Percentiles rank a stretch among this genome's conserved stretches.
Conservation (phyloP, 2,113 vertebrate genomes). For the Sebastes schlegelii region DNA sequence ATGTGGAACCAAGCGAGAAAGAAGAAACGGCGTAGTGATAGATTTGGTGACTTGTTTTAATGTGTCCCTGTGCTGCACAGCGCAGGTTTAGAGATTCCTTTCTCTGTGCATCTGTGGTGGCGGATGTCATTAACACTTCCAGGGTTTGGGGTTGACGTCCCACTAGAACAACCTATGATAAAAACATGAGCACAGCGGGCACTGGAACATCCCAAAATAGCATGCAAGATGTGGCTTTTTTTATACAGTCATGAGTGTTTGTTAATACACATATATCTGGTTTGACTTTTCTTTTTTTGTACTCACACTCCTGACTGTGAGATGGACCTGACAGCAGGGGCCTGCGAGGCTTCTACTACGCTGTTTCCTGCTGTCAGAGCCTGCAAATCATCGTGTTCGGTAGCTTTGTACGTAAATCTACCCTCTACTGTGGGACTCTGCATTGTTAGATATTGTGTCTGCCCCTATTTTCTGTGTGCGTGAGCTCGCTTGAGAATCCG, state of each 20-base stretch:
- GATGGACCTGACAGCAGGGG: neutral
- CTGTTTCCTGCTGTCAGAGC: slow-evolving; percentile 20
- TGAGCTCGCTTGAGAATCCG: slow-evolving; percentile 21
- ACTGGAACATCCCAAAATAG: neutral
- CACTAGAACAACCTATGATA: neutral
- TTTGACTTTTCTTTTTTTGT: neutral
- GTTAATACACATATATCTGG: neutral
- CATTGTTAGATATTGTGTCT: slow-evolving; percentile 4
- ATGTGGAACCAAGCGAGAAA: neutral
- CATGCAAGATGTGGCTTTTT: neutral
- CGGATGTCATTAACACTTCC: neutral
- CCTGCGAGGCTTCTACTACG: neutral
- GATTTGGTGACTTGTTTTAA: slow-evolving; percentile 24
- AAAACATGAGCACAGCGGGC: neutral
- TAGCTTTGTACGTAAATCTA: slow-evolving; percentile 20
- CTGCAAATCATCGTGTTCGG: neutral
- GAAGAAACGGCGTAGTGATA: slow-evolving; percentile 14
- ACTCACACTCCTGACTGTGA: slow-evolving; percentile 4
- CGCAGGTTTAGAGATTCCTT: neutral
- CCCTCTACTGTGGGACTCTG: neutral
- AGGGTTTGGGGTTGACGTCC: neutral
- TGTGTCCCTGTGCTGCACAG: slow-evolving; percentile 12
- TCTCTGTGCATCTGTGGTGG: neutral
- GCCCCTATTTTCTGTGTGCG: slow-evolving; percentile 4
- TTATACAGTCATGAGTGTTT: neutral